These are phyloP conservation scores for Tachystola acroxantha DNA, from an alignment of 2,888 invertebrate species.

Conservation along the genomic window DNA sequence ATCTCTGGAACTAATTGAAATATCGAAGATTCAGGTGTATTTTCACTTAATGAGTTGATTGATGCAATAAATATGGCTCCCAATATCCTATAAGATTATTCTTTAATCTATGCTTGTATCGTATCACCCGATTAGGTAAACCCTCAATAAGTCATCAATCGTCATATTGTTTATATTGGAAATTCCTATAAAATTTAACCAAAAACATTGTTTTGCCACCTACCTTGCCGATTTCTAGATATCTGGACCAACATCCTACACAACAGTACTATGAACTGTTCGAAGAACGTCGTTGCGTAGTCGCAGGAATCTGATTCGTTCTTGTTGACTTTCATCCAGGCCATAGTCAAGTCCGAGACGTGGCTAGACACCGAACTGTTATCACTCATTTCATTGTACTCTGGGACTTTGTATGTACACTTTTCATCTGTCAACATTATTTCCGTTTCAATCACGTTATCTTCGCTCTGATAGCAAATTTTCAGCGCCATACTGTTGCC, in stretches of 20 bases:
- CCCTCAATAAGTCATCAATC: too few relatives aligned
- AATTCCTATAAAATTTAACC: too few relatives aligned
- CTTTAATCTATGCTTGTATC: too few relatives aligned
- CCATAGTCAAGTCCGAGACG: slow-evolving; percentile 57
- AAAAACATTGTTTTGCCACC: too few relatives aligned
- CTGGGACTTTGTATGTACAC: slow-evolving; percentile 59
- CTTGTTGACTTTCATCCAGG: slow-evolving; percentile 76
- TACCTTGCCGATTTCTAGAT: slow-evolving; percentile 76
- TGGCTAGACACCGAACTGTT: slow-evolving; percentile 59
- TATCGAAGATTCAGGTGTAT: too few relatives aligned
- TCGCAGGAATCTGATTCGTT: slow-evolving; percentile 48
- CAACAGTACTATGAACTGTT: slow-evolving; percentile 79
- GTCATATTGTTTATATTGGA: too few relatives aligned
- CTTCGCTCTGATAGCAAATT: slow-evolving; percentile 55
- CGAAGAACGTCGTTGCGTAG: slow-evolving; percentile 71
- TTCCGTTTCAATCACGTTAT: slow-evolving; percentile 52
- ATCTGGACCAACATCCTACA: slow-evolving; percentile 80
- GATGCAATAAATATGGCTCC: too few relatives aligned
- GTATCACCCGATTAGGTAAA: too few relatives aligned
- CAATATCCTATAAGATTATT: too few relatives aligned
- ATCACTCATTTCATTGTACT: slow-evolving; percentile 44
- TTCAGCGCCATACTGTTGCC: slow-evolving; percentile 52
- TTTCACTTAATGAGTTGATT: too few relatives aligned
- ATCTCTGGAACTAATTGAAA: too few relatives aligned
- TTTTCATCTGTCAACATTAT: slow-evolving; percentile 57